A percentile compares a stretch with the other conserved stretches of the same genome.
phyloP scores from a whole-genome alignment of 2,888 invertebrate species.

The Halictus ligatus region DNA sequence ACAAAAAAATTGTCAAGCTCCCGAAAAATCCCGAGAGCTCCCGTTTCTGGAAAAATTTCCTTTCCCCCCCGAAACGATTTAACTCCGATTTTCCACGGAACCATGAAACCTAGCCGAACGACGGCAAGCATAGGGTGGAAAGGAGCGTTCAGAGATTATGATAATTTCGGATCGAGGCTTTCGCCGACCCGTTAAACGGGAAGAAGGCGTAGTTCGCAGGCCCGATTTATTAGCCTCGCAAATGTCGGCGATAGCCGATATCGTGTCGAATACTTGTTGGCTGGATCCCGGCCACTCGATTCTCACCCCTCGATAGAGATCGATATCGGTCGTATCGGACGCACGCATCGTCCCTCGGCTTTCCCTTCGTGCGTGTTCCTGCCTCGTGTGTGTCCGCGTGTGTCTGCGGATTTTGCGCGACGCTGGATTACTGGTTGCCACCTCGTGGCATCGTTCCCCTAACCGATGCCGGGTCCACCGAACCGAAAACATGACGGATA shows the following conservation, averaged over 20 bases:
- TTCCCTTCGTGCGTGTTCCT: neutral
- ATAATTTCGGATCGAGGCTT: neutral
- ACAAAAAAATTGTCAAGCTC: no score
- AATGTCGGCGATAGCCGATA: neutral
- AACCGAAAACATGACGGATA: slow-evolving; percentile 51
- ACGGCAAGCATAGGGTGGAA: neutral
- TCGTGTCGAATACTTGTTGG: slow-evolving; percentile 1
- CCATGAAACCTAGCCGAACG: neutral
- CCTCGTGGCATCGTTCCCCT: slow-evolving; percentile 16
- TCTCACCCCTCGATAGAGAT: slow-evolving; percentile 1
- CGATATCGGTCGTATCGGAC: slow-evolving; percentile 4
- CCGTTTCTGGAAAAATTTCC: neutral
- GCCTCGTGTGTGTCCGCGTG: neutral
- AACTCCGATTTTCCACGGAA: neutral
- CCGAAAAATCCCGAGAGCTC: neutral
- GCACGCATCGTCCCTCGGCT: slow-evolving; percentile 1
- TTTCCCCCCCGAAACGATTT: neutral
- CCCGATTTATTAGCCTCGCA: neutral
- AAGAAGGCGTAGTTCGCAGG: neutral
- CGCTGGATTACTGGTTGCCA: slow-evolving; percentile 49
- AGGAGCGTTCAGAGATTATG: neutral
- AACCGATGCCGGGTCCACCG: slow-evolving; percentile 20
- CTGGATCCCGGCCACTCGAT: neutral
- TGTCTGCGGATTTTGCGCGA: slow-evolving; percentile 40
- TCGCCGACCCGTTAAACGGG: neutral